phyloP scores from a whole-genome alignment of 2,113 vertebrate genomes.

The Oreochromis niloticus region DNA sequence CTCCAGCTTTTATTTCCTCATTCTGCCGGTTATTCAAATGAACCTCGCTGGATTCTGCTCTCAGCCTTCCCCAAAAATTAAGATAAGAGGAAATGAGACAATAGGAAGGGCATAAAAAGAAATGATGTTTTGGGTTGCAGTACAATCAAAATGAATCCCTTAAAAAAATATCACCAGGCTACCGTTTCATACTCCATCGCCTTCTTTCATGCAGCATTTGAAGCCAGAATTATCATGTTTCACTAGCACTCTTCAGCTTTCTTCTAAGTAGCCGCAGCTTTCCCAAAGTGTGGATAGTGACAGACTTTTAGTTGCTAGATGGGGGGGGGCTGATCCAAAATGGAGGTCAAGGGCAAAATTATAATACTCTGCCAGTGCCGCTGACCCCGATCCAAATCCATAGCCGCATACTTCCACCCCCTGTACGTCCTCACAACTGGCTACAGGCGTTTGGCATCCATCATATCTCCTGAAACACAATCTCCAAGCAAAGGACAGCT shows the following conservation, averaged over 20 bases:
- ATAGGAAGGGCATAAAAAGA: conserved; percentile 33
- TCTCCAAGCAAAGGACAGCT: conserved; percentile 86
- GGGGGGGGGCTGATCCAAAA: conserved; percentile 11
- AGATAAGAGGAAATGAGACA: conserved; percentile 52
- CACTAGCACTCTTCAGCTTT: not conserved
- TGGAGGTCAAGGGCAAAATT: conserved; percentile 59
- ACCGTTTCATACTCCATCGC: not conserved
- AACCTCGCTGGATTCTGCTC: conserved; percentile 40
- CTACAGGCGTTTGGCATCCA: conserved; percentile 85
- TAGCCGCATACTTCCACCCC: conserved; percentile 1
- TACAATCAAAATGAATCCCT: not conserved
- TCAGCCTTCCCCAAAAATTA: conserved; percentile 33
- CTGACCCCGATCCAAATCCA: conserved; percentile 50
- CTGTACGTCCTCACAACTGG: conserved; percentile 83
- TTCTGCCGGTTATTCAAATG: conserved; percentile 58
- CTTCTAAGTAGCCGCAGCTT: not conserved
- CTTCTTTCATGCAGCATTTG: not conserved
- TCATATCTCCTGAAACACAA: conserved; percentile 85
- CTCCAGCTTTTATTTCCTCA: conserved; percentile 55
- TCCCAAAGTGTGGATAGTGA: not conserved
- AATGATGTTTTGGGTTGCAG: conserved; percentile 24
- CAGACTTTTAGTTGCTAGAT: conserved; percentile 17
- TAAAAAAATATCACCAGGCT: not conserved
- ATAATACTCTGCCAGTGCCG: conserved; percentile 26
- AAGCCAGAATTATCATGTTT: not conserved